Conservation (phyloP, 2,113 vertebrate genomes). For the Bostrychus sinensis region DNA sequence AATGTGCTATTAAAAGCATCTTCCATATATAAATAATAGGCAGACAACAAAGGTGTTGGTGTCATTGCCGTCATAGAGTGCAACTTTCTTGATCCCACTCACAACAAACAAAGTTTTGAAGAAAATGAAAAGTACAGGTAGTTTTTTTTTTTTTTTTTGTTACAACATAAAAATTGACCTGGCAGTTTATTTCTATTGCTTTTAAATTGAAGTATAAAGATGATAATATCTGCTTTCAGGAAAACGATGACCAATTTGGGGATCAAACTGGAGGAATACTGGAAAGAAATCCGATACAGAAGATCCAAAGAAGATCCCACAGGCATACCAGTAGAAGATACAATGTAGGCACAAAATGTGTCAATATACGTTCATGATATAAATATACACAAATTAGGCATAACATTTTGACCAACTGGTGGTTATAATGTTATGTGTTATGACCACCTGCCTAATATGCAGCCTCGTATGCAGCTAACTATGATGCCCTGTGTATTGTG, state of each 20-base stretch:
- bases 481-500: too few species aligned
- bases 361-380: background rate
- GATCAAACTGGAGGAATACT: slow-evolving; percentile 92
- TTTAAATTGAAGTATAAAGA: background rate
- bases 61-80: slow-evolving; percentile 95
- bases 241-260: slow-evolving; percentile 86
- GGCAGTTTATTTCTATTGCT: background rate
- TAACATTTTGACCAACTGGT: background rate
- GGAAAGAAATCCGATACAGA: slow-evolving; percentile 87
- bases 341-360: slow-evolving; percentile 77
- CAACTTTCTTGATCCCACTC: slow-evolving; percentile 92
- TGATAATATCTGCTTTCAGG: slow-evolving; percentile 65
- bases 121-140: slow-evolving; percentile 97
- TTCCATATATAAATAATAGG: slow-evolving; percentile 69
- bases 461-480: too few species aligned
- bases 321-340: slow-evolving; percentile 84
- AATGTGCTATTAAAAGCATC: background rate
- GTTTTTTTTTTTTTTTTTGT: background rate
- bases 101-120: slow-evolving; percentile 97
- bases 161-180: background rate
- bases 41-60: slow-evolving; percentile 89
- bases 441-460: background rate
- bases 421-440: background rate
- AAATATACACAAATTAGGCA: background rate
- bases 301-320: slow-evolving; percentile 75